A percentile compares a stretch with the other conserved stretches of the same genome.
These are phyloP conservation scores for Tapera naevia DNA, from an alignment of 2,797 vertebrate genomes.

Conservation along the genomic window DNA sequence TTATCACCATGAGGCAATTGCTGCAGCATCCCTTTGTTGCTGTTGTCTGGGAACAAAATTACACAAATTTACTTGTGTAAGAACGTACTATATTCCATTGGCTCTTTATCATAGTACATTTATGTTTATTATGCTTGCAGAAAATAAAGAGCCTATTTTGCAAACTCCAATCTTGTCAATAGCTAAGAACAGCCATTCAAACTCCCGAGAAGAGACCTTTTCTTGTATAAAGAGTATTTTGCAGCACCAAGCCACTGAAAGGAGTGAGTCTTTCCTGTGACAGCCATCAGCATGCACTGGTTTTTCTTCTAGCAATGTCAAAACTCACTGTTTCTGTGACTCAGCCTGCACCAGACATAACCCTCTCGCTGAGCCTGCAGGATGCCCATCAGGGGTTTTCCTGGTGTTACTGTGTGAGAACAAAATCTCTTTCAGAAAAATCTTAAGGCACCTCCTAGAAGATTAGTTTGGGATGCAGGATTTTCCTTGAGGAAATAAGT, in stretches of 20 bases:
- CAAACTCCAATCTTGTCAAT: neutral
- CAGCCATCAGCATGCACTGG: neutral
- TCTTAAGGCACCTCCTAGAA: neutral
- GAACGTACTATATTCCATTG: neutral
- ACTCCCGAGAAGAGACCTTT: constrained; percentile 1
- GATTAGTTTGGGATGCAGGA: neutral
- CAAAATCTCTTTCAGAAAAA: neutral
- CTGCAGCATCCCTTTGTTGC: neutral
- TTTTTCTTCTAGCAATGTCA: neutral
- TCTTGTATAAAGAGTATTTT: neutral
- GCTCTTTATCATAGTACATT: neutral
- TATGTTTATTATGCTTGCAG: neutral
- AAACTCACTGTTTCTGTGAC: neutral
- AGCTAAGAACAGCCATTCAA: constrained; percentile 27
- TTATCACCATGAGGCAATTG: neutral
- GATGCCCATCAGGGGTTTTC: neutral
- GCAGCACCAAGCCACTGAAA: neutral
- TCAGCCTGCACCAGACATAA: neutral
- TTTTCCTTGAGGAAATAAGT: neutral
- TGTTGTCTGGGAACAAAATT: constrained; percentile 9
- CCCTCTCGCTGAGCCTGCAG: neutral
- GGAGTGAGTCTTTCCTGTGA: neutral
- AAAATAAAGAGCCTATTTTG: constrained; percentile 28
- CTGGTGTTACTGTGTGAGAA: neutral
- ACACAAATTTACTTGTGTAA: neutral